Evolutionary conservation across 2,797 vertebrate species (phyloP), one percentile per base, ranked within the genome.

Genomic region (Heliangelus exortis): DNA sequence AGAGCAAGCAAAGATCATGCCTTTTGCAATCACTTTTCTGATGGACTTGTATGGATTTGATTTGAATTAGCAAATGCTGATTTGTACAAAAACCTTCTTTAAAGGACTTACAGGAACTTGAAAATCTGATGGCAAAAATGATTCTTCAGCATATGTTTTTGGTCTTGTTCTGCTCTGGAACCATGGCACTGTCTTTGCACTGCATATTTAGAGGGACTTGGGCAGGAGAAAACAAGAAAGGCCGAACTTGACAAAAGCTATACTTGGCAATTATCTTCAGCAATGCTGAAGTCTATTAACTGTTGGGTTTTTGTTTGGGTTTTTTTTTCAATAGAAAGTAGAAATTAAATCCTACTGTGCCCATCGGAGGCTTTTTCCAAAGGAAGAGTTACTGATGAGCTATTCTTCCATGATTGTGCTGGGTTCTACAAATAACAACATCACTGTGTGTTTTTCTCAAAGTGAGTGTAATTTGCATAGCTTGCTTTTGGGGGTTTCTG

Each of bases 331-430:
- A 41, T 77, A 74, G 93, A 74, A 90, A 88, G 80, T 65, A 92
- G 74, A 93, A 88, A 94, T 96, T 90, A 93, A 95, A 87, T 93
- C 89, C 75, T 77, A 87, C 82, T 87, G 73, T 91, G 91, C 79
- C 76, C 61, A 29, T 47, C 72, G 87, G 66, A 94, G 58, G 48
- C 65, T 48, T 62, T 54, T 87, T 84, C 72, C 79, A 88, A 81
- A 68, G 57, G 87, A 91, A 85, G 91, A 85, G 89, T 72, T 84
- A 72, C 58, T 81, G 79, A 83, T 89, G 85, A 88, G 73, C 84
- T 92, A 57, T 89, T 91, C 76, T 93, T 94, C 58, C 47, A 28
- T 23, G 62, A 85, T 58, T 59, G 36, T 71, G 57, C 87, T 61
- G 13, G 68, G 61, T 89, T 80, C 82, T 85, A 47, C 89, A 87